A percentile compares a stretch with the other conserved stretches of the same genome.
Conservation (phyloP, 2,888 invertebrate genomes). For the Oligia latruncula region DNA sequence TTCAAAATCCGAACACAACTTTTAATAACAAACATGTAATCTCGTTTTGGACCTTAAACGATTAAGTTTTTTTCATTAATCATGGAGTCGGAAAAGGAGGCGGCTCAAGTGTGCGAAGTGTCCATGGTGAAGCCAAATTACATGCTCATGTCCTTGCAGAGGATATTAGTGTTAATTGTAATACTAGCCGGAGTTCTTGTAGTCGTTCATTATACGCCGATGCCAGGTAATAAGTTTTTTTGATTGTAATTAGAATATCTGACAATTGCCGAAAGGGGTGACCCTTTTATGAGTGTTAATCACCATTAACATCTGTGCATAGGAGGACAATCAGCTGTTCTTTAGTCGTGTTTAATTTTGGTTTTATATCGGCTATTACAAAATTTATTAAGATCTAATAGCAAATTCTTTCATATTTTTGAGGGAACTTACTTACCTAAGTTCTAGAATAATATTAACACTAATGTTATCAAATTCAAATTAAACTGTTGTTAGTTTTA, state of each 20-base stretch:
- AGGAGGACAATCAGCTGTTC: background rate
- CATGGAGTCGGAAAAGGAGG: slow-evolving; percentile 83
- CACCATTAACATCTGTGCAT: background rate
- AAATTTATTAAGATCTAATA: background rate
- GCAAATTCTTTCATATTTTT: background rate
- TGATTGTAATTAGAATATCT: background rate
- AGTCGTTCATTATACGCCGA: slow-evolving; percentile 93
- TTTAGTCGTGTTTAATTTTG: slow-evolving; percentile 13
- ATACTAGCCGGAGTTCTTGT: slow-evolving; percentile 92
- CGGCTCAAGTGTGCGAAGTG: slow-evolving; percentile 70
- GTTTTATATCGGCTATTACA: background rate
- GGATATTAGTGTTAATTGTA: slow-evolving; percentile 91
- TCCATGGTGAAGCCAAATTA: slow-evolving; percentile 86
- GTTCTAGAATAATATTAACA: background rate
- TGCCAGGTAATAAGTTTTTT: slow-evolving; percentile 90
- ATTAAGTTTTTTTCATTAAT: slow-evolving; percentile 52
- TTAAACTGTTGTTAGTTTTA: slow-evolving; percentile 4
- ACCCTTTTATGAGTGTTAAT: background rate
- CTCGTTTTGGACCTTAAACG: slow-evolving; percentile 45
- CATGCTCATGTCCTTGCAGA: slow-evolving; percentile 91
- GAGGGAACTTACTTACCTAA: background rate
- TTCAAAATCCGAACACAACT: slow-evolving; percentile 46
- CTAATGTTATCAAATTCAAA: background rate
- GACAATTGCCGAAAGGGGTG: background rate
- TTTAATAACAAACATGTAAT: slow-evolving; percentile 73